A percentile compares a stretch with the other conserved stretches of the same genome.
Evolutionary conservation across 1,140 invertebrate genomes (phyloP).

Genomic region (Acromyrmex echinatior): DNA sequence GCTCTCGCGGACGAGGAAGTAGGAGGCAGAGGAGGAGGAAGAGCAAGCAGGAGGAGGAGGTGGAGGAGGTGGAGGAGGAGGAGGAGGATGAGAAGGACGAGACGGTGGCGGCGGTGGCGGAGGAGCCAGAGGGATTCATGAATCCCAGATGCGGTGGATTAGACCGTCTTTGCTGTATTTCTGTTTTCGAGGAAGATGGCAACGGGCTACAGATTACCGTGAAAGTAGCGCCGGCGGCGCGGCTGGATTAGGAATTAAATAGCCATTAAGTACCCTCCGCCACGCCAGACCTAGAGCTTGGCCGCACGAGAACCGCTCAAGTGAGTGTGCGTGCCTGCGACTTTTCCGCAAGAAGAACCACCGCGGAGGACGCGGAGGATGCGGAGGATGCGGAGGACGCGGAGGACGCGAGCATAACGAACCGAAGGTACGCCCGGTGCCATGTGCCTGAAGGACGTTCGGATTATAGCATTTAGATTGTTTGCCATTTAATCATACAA

Average conservation of each 20-base stretch:
- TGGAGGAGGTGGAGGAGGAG: conserved; percentile 37
- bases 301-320: not conserved
- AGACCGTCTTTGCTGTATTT: conserved; percentile 82
- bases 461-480: conserved; percentile 63
- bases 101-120: conserved; percentile 58
- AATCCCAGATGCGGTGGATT: conserved; percentile 86
- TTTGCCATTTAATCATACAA: conserved; percentile 52
- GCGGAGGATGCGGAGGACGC: conserved; percentile 7
- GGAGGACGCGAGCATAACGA: conserved; percentile 45
- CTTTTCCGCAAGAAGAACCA: conserved; percentile 52
- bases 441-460: conserved; percentile 62
- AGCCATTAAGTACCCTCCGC: conserved; percentile 76
- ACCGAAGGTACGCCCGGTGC: conserved; percentile 53
- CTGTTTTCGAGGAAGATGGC: conserved; percentile 81
- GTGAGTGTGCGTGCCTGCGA: conserved; percentile 39
- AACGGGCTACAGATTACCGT: conserved; percentile 77
- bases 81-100: conserved; percentile 66
- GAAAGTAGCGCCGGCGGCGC: conserved; percentile 75
- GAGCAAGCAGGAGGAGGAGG: conserved; percentile 30
- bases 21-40: conserved; percentile 59
- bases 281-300: conserved; percentile 47
- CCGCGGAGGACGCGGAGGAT: not conserved
- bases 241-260: conserved; percentile 79
- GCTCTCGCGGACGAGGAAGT: conserved; percentile 62
- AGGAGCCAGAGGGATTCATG: conserved; percentile 82